Conservation (phyloP, 2,113 vertebrate genomes). For the Todiramphus saurophagus region DNA sequence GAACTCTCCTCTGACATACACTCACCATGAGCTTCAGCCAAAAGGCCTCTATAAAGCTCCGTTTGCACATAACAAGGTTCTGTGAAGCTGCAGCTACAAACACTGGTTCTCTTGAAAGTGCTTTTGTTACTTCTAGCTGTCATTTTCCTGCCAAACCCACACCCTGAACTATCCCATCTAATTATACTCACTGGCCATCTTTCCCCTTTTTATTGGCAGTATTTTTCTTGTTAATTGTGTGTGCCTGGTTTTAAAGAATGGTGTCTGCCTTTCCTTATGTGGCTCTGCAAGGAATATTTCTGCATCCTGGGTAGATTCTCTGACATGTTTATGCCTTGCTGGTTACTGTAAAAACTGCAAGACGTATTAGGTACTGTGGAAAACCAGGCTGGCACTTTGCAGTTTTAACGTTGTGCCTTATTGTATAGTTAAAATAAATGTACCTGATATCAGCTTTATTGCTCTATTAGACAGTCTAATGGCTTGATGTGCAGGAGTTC, state of each 20-base stretch:
- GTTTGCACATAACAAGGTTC: neutral
- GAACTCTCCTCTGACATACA: neutral
- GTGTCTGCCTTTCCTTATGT: conserved; percentile 41
- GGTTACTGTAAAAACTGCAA: conserved; percentile 59
- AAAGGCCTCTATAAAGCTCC: neutral
- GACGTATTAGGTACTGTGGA: conserved; percentile 29
- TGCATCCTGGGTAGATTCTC: conserved; percentile 50
- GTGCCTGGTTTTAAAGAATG: conserved; percentile 46
- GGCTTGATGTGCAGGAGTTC: conserved; percentile 2
- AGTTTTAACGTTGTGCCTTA: conserved; percentile 50
- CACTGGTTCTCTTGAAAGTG: neutral
- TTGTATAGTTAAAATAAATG: conserved; percentile 64
- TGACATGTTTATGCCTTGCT: conserved; percentile 69
- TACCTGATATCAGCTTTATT: conserved; percentile 61
- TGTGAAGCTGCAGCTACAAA: neutral
- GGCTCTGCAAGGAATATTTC: conserved; percentile 49
- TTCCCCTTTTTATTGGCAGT: conserved; percentile 61
- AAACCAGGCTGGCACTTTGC: conserved; percentile 35
- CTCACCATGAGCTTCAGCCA: neutral
- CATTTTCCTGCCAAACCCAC: conserved; percentile 19
- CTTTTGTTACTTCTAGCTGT: conserved; percentile 13
- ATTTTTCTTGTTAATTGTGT: conserved; percentile 68
- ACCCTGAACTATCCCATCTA: conserved; percentile 40
- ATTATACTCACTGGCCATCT: conserved; percentile 55
- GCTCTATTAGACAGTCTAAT: conserved; percentile 7